Percentiles rank a stretch among this genome's conserved stretches.
Conservation (phyloP, 2,888 invertebrate species). For the Tinea trinotella region DNA sequence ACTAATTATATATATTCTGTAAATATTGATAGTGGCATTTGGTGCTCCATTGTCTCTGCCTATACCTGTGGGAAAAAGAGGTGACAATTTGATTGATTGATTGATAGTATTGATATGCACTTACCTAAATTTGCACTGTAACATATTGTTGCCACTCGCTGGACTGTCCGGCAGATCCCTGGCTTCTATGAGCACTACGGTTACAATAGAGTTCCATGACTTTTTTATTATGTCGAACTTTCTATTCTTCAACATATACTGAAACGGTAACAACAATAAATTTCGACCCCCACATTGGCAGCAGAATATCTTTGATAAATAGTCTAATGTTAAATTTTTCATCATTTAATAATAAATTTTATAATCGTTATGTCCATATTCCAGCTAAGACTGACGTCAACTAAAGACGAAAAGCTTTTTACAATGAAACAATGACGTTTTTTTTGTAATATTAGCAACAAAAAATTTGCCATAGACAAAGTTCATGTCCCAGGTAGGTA, state of each 20-base stretch:
- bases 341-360: neutral
- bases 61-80: too few relatives aligned
- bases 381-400: neutral
- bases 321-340: neutral
- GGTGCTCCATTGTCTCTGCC: too few relatives aligned
- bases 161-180: slow-evolving; percentile 51
- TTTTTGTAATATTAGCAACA: neutral
- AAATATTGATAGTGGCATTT: too few relatives aligned
- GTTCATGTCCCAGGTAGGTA: neutral
- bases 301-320: neutral
- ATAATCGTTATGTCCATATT: neutral
- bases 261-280: slow-evolving; percentile 25
- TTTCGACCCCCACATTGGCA: neutral
- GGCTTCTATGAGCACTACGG: slow-evolving; percentile 57
- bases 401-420: neutral
- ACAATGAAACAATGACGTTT: neutral
- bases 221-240: slow-evolving; percentile 55
- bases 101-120: slow-evolving; percentile 24
- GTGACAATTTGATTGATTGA: too few relatives aligned
- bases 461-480: neutral
- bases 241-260: slow-evolving; percentile 58
- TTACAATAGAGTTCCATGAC: slow-evolving; percentile 54
- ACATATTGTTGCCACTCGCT: slow-evolving; percentile 38
- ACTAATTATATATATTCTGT: too few relatives aligned
- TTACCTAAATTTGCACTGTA: slow-evolving; percentile 64